A percentile compares a stretch with the other conserved stretches of the same genome.
Evolutionary conservation across 2,113 vertebrate genomes (phyloP).

Genomic region (Cardinalis cardinalis): DNA sequence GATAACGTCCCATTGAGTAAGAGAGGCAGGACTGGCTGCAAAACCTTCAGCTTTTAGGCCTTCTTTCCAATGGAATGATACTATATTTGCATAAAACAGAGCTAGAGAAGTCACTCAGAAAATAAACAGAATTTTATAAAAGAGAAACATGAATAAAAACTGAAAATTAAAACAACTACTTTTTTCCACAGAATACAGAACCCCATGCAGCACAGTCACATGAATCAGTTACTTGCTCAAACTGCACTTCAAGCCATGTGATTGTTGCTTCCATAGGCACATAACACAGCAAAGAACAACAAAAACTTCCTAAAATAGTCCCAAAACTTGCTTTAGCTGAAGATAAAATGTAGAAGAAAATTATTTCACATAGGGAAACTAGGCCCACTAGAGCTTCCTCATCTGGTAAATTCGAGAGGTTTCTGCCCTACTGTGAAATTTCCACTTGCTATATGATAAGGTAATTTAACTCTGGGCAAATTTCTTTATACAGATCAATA

Average conservation of each 20-base stretch:
- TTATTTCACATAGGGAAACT: background rate
- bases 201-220: background rate
- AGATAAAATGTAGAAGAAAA: background rate
- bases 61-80: background rate
- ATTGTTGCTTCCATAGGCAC: background rate
- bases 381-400: background rate
- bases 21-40: background rate
- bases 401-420: background rate
- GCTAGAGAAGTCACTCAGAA: background rate
- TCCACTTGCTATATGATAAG: background rate
- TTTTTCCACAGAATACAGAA: background rate
- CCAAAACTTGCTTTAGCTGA: background rate
- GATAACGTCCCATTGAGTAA: background rate
- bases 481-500: background rate
- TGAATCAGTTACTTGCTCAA: background rate
- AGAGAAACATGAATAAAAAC: background rate
- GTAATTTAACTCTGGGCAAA: background rate
- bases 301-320: background rate
- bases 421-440: background rate
- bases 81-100: background rate
- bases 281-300: background rate
- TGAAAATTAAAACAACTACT: background rate
- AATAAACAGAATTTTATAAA: background rate
- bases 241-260: background rate
- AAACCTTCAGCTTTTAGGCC: background rate